These are phyloP conservation scores for Enhydra lutris DNA, from an alignment of 2,113 vertebrate genomes.

Conservation along the genomic window DNA sequence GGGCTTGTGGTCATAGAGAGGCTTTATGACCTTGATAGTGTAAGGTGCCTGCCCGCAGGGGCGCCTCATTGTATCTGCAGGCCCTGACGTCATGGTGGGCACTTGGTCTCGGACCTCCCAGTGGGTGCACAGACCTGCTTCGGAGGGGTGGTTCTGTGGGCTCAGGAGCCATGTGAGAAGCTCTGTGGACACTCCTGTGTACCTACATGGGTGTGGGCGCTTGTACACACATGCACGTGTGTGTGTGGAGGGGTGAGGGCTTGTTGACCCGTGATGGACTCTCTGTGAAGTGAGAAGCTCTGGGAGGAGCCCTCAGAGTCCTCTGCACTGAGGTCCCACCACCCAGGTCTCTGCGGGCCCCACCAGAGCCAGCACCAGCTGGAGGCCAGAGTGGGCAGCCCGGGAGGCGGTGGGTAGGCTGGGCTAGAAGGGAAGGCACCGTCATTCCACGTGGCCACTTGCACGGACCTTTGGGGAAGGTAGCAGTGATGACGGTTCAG, in stretches of 20 bases:
- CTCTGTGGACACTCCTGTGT: not conserved
- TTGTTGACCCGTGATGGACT: not conserved
- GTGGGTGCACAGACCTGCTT: not conserved
- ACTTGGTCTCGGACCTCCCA: not conserved
- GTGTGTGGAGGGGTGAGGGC: no score
- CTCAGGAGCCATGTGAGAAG: no score
- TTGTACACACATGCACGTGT: not conserved
- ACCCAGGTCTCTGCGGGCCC: not conserved
- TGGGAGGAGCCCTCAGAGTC: not conserved
- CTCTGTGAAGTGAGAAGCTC: not conserved
- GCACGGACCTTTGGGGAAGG: not conserved
- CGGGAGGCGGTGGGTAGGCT: not conserved
- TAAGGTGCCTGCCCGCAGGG: not conserved
- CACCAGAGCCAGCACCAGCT: not conserved
- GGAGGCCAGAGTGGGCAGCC: not conserved
- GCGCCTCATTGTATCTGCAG: no score
- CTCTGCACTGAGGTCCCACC: not conserved
- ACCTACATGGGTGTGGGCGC: not conserved
- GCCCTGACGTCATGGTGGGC: not conserved
- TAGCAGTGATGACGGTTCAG: not conserved
- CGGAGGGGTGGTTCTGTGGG: not conserved
- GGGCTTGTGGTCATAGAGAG: not conserved
- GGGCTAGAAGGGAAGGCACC: not conserved
- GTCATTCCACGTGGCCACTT: fast-evolving
- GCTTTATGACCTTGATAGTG: no score